These are phyloP conservation scores for Danaus chrysippus DNA, from an alignment of 2,888 invertebrate genomes.

Conservation along the genomic window DNA sequence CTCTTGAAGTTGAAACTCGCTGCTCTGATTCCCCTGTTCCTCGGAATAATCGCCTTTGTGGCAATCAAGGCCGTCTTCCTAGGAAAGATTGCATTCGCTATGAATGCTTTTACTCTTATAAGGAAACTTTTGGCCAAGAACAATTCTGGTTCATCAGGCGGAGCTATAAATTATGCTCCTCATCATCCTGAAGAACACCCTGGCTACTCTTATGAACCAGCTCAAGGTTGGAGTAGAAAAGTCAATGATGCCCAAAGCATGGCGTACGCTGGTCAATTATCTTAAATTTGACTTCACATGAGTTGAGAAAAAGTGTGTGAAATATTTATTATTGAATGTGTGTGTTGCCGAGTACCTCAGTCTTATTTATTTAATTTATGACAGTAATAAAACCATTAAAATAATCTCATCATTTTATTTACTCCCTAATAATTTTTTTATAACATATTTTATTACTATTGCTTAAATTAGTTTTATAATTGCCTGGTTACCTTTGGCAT, in stretches of 20 bases:
- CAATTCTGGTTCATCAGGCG: constrained; percentile 40
- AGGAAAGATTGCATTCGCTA: constrained; percentile 90
- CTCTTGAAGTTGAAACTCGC: constrained; percentile 88
- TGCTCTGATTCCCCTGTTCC: constrained; percentile 86
- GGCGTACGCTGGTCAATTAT: constrained; percentile 79
- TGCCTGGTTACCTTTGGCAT: constrained; percentile 43
- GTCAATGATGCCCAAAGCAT: constrained; percentile 82
- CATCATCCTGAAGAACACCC: constrained; percentile 80
- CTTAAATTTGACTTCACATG: constrained; percentile 36
- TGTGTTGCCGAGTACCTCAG: constrained; percentile 66
- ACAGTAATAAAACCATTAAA: constrained; percentile 31
- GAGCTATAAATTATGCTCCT: constrained; percentile 81
- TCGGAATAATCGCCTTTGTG: constrained; percentile 85
- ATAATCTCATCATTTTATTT: constrained; percentile 37
- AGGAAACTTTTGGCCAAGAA: constrained; percentile 85
- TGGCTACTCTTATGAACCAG: constrained; percentile 73
- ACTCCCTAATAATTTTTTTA: constrained; percentile 1
- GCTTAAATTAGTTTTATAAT: constrained; percentile 6
- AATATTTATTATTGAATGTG: constrained; percentile 39
- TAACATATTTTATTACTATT: constrained; percentile 29
- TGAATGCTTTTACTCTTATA: constrained; percentile 83
- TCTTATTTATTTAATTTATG: constrained; percentile 49
- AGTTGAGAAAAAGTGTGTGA: constrained; percentile 44
- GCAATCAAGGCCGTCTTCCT: constrained; percentile 91
- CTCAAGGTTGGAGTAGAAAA: constrained; percentile 81